phyloP scores from a whole-genome alignment of 2,797 vertebrate species.

The Anguilla obscura region DNA sequence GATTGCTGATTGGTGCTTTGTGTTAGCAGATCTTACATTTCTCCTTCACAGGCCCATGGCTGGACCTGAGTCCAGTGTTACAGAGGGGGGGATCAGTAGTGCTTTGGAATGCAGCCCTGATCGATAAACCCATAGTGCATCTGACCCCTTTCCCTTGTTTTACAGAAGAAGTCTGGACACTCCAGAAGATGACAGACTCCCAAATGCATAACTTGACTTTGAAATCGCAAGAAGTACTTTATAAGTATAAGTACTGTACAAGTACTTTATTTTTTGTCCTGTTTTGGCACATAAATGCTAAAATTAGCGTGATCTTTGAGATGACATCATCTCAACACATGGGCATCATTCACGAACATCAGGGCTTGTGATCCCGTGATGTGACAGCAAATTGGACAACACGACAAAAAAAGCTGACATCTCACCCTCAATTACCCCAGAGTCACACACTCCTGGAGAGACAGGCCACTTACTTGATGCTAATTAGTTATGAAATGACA shows the following conservation, averaged over 20 bases:
- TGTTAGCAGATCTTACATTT: not conserved
- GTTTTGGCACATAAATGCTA: not conserved
- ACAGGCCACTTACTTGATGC: constrained; percentile 42
- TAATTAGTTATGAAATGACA: constrained; percentile 58
- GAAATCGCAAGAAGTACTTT: not conserved
- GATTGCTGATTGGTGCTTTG: not conserved
- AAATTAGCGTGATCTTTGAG: not conserved
- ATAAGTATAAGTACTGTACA: not conserved
- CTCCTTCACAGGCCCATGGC: not conserved
- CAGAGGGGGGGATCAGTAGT: not conserved
- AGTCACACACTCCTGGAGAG: constrained; percentile 35
- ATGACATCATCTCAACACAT: not conserved
- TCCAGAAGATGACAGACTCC: not conserved
- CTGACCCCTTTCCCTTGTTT: not conserved
- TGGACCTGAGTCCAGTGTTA: not conserved
- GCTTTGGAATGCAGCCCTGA: too few species aligned
- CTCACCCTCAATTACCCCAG: not conserved
- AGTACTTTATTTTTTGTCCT: not conserved
- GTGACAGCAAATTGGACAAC: not conserved
- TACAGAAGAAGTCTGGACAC: not conserved
- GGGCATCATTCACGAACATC: not conserved
- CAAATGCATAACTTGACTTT: not conserved
- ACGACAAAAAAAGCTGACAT: not conserved
- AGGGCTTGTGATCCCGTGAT: not conserved
- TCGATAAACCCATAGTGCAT: not conserved